A percentile compares a stretch with the other conserved stretches of the same genome.
Conservation (phyloP, 2,113 vertebrate genomes). For the Corvus cornix region DNA sequence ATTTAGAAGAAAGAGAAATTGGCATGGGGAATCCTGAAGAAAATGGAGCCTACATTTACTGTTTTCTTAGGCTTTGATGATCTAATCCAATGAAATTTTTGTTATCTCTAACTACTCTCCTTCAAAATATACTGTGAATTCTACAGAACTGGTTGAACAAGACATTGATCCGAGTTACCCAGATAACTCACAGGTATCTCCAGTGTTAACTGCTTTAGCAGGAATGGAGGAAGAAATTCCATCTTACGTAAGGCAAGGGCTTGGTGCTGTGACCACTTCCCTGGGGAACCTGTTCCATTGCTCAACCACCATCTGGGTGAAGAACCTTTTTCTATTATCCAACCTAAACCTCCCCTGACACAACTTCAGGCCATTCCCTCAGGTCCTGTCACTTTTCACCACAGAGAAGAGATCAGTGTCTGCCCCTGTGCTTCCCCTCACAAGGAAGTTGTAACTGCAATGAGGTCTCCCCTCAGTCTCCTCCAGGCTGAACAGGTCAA, state of each 20-base stretch:
- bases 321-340: neutral
- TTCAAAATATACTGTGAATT: neutral
- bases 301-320: fast-evolving
- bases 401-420: neutral
- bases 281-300: neutral
- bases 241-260: neutral
- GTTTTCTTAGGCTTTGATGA: neutral
- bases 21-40: neutral
- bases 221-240: neutral
- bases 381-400: neutral
- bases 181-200: neutral
- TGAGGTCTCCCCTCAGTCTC: neutral
- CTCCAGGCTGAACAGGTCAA: neutral
- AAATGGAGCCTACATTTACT: neutral
- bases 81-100: neutral
- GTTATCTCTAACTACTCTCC: neutral
- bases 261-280: neutral
- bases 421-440: neutral
- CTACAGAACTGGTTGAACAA: neutral
- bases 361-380: fast-evolving
- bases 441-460: neutral
- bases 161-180: fast-evolving
- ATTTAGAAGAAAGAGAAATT: neutral
- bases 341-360: neutral
- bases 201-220: neutral